Evolutionary conservation across 2,113 vertebrate genomes (phyloP).

Genomic region (Anolis carolinensis): DNA sequence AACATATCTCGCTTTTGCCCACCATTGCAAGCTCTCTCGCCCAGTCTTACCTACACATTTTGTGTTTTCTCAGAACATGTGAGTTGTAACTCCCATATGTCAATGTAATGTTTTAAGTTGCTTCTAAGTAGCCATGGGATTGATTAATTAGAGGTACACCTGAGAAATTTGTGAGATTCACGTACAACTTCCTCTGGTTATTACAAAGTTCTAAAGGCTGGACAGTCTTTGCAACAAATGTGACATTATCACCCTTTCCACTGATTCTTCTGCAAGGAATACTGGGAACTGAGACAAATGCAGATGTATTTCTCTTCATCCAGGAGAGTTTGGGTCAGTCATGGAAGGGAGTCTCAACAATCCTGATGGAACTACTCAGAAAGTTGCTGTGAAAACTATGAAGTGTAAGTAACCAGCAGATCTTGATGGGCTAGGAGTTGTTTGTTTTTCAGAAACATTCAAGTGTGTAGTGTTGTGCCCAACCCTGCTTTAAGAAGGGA

Average conservation of each 20-base stretch:
- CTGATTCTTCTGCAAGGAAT: neutral
- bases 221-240: neutral
- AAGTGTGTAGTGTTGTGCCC: neutral
- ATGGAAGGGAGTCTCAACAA: constrained; percentile 87
- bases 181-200: neutral
- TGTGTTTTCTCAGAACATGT: too few species aligned
- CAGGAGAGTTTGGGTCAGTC: constrained; percentile 95
- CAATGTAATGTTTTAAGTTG: neutral
- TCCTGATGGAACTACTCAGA: constrained; percentile 80
- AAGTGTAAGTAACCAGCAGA: constrained; percentile 82
- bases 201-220: neutral
- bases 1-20: too few species aligned
- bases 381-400: constrained; percentile 99
- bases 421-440: rapidly evolving
- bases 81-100: too few species aligned
- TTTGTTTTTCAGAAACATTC: constrained; percentile 4
- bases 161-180: neutral
- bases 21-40: neutral
- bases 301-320: constrained; percentile 15
- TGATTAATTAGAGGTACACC: neutral
- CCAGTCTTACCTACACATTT: too few species aligned
- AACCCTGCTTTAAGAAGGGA: neutral
- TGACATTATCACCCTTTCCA: neutral
- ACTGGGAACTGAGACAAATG: neutral
- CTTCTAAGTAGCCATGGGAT: neutral